Percentiles rank a stretch among this genome's conserved stretches.
Conservation (phyloP, 2,888 invertebrate genomes). For the Ditula angustiorana region DNA sequence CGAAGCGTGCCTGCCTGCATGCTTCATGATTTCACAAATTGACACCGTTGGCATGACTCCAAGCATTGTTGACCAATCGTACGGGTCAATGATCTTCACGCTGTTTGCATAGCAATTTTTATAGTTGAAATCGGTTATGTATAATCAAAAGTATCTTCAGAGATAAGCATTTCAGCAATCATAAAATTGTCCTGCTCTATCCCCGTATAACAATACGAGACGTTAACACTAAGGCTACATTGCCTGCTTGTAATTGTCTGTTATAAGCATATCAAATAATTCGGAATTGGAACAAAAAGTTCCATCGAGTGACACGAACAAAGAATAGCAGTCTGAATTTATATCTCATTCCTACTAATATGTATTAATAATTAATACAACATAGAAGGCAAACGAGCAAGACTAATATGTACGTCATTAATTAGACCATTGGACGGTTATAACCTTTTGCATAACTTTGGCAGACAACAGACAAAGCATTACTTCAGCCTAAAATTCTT, state of each 20-base stretch:
- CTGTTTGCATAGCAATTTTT: constrained; percentile 14
- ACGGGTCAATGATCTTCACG: constrained; percentile 27
- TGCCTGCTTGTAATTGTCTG: not conserved
- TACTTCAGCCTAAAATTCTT: no score
- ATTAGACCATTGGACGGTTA: no score
- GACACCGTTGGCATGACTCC: constrained; percentile 36
- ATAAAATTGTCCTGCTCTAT: not conserved
- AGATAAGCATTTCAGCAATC: not conserved
- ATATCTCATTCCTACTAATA: no score
- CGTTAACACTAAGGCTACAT: not conserved
- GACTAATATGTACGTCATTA: no score
- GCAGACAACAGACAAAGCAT: no score
- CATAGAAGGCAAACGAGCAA: no score
- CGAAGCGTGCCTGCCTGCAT: constrained; percentile 26
- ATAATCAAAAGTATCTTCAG: constrained; percentile 11
- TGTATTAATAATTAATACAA: no score
- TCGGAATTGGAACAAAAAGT: not conserved
- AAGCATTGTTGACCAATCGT: constrained; percentile 25
- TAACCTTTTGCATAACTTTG: no score
- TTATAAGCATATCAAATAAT: not conserved
- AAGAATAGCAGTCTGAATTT: not conserved
- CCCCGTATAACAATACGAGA: not conserved
- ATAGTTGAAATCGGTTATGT: constrained; percentile 18
- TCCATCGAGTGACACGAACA: not conserved
- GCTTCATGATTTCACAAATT: constrained; percentile 35